Evolutionary conservation across 1,140 invertebrate genomes (phyloP).

Genomic region (Aethina tumida): DNA sequence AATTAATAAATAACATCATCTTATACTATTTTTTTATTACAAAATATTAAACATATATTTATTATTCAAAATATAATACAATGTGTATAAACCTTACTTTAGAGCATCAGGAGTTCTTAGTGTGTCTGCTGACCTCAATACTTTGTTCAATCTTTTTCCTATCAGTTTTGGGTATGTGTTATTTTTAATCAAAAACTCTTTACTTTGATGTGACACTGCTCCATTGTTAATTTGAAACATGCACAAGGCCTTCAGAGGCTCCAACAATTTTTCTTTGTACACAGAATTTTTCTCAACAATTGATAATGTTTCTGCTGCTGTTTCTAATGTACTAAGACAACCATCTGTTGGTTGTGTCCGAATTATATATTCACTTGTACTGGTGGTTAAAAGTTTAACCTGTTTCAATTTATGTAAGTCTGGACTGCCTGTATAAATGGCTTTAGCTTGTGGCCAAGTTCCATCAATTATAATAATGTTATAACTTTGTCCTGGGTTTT

Average conservation of each 20-base stretch:
- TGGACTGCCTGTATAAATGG: slow-evolving; percentile 67
- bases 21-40: no score
- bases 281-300: slow-evolving; percentile 61
- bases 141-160: slow-evolving; percentile 62
- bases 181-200: slow-evolving; percentile 78
- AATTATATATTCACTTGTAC: slow-evolving; percentile 80
- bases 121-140: slow-evolving; percentile 28
- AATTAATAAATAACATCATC: no score
- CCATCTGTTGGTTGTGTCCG: slow-evolving; percentile 86
- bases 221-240: slow-evolving; percentile 80
- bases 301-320: slow-evolving; percentile 70
- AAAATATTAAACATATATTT: no score
- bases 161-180: slow-evolving; percentile 76
- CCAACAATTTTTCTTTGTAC: slow-evolving; percentile 57
- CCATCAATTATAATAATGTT: slow-evolving; percentile 85
- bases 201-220: slow-evolving; percentile 86
- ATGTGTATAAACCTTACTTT: no score
- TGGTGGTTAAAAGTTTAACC: slow-evolving; percentile 63
- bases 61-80: no score
- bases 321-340: slow-evolving; percentile 85
- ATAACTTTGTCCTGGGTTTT: slow-evolving; percentile 38
- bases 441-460: slow-evolving; percentile 89
- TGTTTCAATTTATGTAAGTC: slow-evolving; percentile 53
- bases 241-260: slow-evolving; percentile 74
- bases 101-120: slow-evolving; percentile 10